Evolutionary conservation across 2,888 invertebrate genomes (phyloP), one percentile per base, ranked within the genome.

Genomic region (Thelaira solivaga): DNA sequence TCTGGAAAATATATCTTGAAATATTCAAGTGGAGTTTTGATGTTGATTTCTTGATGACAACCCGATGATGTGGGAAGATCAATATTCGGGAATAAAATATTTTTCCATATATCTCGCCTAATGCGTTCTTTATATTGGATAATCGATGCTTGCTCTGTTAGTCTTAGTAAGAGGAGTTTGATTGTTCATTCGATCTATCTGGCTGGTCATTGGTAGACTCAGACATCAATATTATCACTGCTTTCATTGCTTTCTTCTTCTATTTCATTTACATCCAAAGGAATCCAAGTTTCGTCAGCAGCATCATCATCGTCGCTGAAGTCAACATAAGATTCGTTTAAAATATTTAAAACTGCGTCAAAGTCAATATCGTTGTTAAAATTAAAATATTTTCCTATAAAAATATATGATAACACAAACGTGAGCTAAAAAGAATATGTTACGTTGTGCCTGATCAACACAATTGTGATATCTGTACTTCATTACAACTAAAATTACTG

Each of bases 281-380:
- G 45, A 16, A 16, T 43, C 20, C 34, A 61, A 34, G 61, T 61
- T 61, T 61, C 61, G 31, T 61, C 45, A 47, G 45, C 29, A 45
- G 16, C 22, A 13, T 34, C 45, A 45, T 20, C 43, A 26, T 39
- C 57, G 29, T 57, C 57, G 18, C 45, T 61, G 43, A 61, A 45
- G 20, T 59, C 59, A 43, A 31, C 59, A 59, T 59, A 43, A 43
- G 31, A 59, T 13, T 59, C 43, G 16, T 59, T 29, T 7, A 59
- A 11, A 5, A 61, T 29, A 5, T 61, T 45, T 47, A 61, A 34
- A 45, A 61, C 34, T 53, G 53, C 51, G 31, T 31, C 53, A 31
- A 53, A 16, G 20, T 53, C 53, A 34, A 20, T 5, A 31, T 53
- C 5, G 5, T 34, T n/a, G 13, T 49, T 26, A 2, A 41, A 16